phyloP scores from a whole-genome alignment of 2,113 vertebrate genomes.

The Rhabdomys dilectus region DNA sequence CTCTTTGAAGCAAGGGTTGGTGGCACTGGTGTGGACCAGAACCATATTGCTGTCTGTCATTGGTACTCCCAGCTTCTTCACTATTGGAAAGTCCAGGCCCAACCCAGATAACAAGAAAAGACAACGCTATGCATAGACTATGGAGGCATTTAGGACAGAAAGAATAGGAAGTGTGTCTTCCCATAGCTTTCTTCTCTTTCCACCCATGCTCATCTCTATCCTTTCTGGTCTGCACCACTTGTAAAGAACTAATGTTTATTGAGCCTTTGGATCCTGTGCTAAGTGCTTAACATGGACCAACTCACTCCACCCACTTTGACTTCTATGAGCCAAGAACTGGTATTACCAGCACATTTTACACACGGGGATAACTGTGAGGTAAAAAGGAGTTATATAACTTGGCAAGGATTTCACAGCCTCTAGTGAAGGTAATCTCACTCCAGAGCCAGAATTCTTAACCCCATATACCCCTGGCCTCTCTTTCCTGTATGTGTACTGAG shows the following conservation, averaged over 20 bases:
- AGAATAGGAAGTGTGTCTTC: not conserved
- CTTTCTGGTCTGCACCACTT: not conserved
- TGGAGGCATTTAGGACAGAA: not conserved
- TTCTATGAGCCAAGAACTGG: constrained; percentile 21
- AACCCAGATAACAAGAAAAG: not conserved
- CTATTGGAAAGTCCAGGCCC: not conserved
- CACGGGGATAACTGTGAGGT: not conserved
- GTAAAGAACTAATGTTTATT: not conserved
- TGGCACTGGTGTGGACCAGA: not conserved
- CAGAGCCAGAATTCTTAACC: not conserved
- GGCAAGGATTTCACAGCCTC: not conserved
- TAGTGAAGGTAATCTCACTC: not conserved
- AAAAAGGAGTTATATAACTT: not conserved
- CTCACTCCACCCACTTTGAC: not conserved
- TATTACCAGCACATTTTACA: constrained; percentile 43
- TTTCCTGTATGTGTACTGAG: not conserved
- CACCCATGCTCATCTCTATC: not conserved
- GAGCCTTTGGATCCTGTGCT: not conserved
- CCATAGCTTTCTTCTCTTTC: not conserved
- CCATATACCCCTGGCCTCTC: not conserved
- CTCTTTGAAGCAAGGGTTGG: not conserved
- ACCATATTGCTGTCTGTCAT: accelerated
- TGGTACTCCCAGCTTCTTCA: not conserved
- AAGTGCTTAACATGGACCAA: not conserved
- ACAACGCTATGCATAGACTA: not conserved